Evolutionary conservation across 2,113 vertebrate genomes (phyloP).

Genomic region (Thalassarche chlororhynchos): DNA sequence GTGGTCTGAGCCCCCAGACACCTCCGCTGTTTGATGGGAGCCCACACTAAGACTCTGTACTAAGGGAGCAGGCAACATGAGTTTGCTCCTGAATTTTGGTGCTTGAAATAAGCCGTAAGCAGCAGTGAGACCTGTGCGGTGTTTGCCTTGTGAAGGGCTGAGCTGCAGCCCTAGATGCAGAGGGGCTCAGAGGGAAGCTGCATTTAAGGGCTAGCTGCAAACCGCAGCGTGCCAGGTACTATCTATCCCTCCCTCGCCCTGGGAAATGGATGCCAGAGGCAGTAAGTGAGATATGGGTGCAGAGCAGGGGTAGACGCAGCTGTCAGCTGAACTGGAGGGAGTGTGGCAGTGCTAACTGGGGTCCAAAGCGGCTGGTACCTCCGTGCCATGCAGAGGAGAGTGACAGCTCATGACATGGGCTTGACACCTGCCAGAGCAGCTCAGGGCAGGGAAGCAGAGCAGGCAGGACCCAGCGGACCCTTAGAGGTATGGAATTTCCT

Average conservation of each 20-base stretch:
- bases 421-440: background rate
- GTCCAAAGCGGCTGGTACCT: background rate
- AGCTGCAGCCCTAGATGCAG: background rate
- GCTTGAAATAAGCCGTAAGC: background rate
- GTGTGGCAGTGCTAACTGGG: background rate
- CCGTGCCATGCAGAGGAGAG: background rate
- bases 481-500: background rate
- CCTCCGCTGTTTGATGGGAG: background rate
- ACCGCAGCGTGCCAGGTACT: rapidly evolving
- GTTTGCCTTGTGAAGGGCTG: background rate
- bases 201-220: background rate
- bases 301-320: background rate
- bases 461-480: background rate
- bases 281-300: background rate
- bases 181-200: background rate
- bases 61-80: background rate
- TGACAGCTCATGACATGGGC: background rate
- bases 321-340: background rate
- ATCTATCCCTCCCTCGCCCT: background rate
- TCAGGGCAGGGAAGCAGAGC: background rate
- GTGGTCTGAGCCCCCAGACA: background rate
- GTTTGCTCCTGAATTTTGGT: background rate
- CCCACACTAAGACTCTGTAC: background rate
- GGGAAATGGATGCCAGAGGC: background rate
- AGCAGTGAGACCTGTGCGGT: background rate